Percentiles rank a stretch among this genome's conserved stretches.
Conservation (phyloP, 1,140 invertebrate species). For the Lutraria rhynchaena region DNA sequence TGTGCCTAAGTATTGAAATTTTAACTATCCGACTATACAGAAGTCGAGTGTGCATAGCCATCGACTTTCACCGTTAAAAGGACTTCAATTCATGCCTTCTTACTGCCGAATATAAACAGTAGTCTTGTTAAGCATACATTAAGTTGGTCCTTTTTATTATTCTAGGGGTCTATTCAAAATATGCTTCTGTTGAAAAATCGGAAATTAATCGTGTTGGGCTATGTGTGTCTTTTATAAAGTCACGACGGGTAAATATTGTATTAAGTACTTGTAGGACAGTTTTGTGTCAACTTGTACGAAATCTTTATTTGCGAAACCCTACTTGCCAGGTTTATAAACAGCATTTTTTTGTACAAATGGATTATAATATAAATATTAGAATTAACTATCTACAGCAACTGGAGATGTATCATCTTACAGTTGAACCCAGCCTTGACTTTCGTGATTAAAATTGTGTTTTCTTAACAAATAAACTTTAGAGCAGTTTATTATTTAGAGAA, state of each 20-base stretch:
- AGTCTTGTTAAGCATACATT: constrained; percentile 42
- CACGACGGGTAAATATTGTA: constrained; percentile 51
- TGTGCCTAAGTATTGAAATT: too few species aligned
- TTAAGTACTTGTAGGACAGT: constrained; percentile 33
- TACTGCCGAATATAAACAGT: constrained; percentile 12
- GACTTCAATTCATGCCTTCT: constrained; percentile 17
- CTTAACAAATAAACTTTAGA: constrained; percentile 30
- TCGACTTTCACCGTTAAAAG: constrained; percentile 25
- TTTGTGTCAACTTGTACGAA: constrained; percentile 44
- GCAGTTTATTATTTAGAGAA: constrained; percentile 29
- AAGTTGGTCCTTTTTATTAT: constrained; percentile 40
- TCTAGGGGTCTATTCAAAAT: constrained; percentile 27
- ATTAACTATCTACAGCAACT: constrained; percentile 1
- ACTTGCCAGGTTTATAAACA: constrained; percentile 20
- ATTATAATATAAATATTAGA: constrained; percentile 8
- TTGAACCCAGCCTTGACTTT: constrained; percentile 36
- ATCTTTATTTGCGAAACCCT: constrained; percentile 19
- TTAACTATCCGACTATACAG: too few species aligned
- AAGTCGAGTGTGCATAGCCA: constrained; percentile 22
- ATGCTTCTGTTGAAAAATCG: constrained; percentile 43
- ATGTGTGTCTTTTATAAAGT: constrained; percentile 57
- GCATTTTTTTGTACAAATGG: constrained; percentile 10
- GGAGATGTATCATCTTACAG: constrained; percentile 13
- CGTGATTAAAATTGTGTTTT: constrained; percentile 38
- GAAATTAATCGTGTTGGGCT: constrained; percentile 48